These are phyloP conservation scores for Chrysodeixis includens DNA, from an alignment of 2,888 invertebrate genomes.

Conservation along the genomic window DNA sequence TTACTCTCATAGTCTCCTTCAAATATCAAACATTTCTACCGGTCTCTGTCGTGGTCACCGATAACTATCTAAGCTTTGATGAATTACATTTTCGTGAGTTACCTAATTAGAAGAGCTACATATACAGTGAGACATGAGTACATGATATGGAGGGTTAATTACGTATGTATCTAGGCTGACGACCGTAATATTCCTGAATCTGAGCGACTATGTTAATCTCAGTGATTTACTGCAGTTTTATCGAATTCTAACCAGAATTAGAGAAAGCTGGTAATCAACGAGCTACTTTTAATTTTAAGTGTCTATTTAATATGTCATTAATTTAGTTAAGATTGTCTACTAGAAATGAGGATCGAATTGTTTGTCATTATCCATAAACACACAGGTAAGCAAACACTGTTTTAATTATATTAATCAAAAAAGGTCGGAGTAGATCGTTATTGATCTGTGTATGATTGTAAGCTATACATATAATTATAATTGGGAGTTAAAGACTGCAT, in stretches of 20 bases:
- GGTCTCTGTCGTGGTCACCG: too few species aligned
- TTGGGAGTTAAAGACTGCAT: not conserved
- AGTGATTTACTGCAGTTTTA: constrained; percentile 1
- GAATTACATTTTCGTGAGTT: not conserved
- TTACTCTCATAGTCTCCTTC: too few species aligned
- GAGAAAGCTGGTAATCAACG: not conserved
- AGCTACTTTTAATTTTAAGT: not conserved
- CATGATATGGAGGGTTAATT: not conserved
- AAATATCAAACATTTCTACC: too few species aligned
- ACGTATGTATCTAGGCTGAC: not conserved
- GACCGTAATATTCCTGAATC: not conserved
- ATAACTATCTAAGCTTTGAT: not conserved
- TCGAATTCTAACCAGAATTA: constrained; percentile 2
- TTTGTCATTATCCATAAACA: not conserved
- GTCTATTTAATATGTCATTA: not conserved
- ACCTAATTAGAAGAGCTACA: not conserved
- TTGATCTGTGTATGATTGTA: not conserved
- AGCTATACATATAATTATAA: not conserved
- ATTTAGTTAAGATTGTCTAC: not conserved
- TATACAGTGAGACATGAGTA: not conserved
- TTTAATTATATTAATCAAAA: too few species aligned
- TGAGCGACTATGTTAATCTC: not conserved
- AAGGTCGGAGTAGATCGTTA: not conserved
- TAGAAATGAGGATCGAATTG: not conserved
- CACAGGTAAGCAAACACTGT: too few species aligned